Base-by-base conservation (phyloP, 2,797 vertebrate genomes). In the Coreius guichenoti region DNA sequence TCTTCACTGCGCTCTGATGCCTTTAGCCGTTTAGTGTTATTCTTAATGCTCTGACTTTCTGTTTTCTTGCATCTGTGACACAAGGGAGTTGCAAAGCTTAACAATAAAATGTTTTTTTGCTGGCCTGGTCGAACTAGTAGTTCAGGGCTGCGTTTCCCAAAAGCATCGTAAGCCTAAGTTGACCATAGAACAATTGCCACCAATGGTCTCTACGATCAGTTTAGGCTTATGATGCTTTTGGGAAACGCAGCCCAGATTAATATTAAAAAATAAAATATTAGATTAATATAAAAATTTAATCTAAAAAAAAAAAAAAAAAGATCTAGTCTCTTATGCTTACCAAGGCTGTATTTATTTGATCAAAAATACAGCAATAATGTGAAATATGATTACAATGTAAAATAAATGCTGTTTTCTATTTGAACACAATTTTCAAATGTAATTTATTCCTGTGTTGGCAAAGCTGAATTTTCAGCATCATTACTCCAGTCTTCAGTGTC, bases 1-100 rank as follows among this genome's bases (percentile, higher is more conserved):
- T 81, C 23, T 14, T 72, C 36, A 26, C 51, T 26, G 11, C 16
- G 4, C 14, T 72, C 5, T 58, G 80, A 70, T 73, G 69, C 45
- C n/a, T 86, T 67, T 33, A 29, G 70, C 70, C 63, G 23, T 70
- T 56, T 75, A 33, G 54, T n/a, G n/a, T 33, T 74, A 29, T 63
- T 29, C 54, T 26, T n/a, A 72, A 33, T 14, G 5, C 67, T 9
- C 43, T 51, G 31, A 13, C 74, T 76, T 76, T 76, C 49, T 26
- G 51, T 77, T 45, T 45, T 79, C n/a, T 19, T 2, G 1, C 39
- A 21, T 65, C n/a, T 63, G n/a, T 63, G 23, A 58, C 36, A 63
- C 4, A 45, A 58, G n/a, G 36, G 8, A 63, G 33, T 78, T 49
- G 61, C 19, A 29, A 67, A 49, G 43, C 19, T 17, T 31, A 49